Percentiles rank a stretch among this genome's conserved stretches.
These are phyloP conservation scores for Lamprotornis superbus DNA, from an alignment of 2,113 vertebrate genomes.

Conservation along the genomic window DNA sequence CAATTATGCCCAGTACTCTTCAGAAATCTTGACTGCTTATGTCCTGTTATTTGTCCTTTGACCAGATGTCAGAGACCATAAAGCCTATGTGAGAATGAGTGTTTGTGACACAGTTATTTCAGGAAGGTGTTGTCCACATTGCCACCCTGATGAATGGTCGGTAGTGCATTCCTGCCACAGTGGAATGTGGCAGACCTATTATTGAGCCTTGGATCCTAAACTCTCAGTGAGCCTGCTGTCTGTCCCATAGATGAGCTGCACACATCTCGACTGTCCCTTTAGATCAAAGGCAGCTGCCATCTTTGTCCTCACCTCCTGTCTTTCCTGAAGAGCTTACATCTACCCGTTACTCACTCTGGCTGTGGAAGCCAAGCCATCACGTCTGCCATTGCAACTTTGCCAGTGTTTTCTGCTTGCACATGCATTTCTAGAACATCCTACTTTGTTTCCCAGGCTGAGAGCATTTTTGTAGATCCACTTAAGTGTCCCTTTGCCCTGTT, in stretches of 20 bases:
- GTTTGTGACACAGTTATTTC: background rate
- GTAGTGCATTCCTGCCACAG: background rate
- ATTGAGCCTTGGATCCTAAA: background rate
- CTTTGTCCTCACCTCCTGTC: background rate
- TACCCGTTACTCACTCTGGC: background rate
- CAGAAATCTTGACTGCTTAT: background rate
- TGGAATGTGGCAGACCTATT: background rate
- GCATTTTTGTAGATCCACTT: no score
- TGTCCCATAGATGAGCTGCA: background rate
- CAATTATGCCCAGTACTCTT: background rate
- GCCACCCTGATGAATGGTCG: no score
- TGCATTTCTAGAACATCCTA: background rate
- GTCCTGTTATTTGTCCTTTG: background rate
- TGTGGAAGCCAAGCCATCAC: background rate
- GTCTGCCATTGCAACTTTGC: background rate
- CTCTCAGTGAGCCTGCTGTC: background rate
- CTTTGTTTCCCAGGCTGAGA: background rate
- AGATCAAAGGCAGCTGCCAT: background rate
- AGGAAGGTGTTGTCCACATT: background rate
- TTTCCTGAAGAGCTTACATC: background rate
- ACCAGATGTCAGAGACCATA: background rate
- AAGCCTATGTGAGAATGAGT: fast-evolving
- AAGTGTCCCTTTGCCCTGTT: background rate
- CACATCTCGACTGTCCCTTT: background rate
- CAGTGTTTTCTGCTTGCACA: background rate